Base-by-base conservation (phyloP, 2,797 vertebrate genomes). In the Sebastiscus tertius region DNA sequence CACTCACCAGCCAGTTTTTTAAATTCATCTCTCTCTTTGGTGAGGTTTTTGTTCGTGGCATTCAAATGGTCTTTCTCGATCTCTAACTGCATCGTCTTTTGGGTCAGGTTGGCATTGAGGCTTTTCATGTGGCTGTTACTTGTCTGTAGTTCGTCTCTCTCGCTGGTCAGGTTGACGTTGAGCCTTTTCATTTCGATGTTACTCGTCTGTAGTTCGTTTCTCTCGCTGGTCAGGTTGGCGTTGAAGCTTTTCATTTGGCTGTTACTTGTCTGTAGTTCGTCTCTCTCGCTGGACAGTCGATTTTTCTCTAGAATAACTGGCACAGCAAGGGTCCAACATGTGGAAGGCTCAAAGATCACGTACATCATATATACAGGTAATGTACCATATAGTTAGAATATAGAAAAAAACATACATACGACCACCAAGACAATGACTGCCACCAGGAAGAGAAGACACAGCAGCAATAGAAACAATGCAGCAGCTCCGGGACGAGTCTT, bases 361-460 rank as follows among this genome's bases (percentile, higher is more conserved):
- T 11, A 52, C 24, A 9, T 46, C 26, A 59, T 12, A 10, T 24
- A 22, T 7, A 13, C 13, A 10, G 0, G 1, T 31, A 33, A 36
- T 34, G 18, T 22, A 22, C 20, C 2, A 27, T 13, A 39, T 60
- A 27, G 1, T 16, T 27, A 49, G 5, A 67, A 39, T 39, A 39
- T 39, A 39, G 36, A 39, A 39, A 39, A 52, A 52, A 67, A 72
- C 87, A 60, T 72, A 83, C 80, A 8, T 3, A 63, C 5, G 63
- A 78, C 49, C 14, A 72, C 24, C 59, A 79, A 26, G 55, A 52
- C 9, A 60, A 59, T 22, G 65, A 77, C 20, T 5, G 5, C 49
- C 33, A n/a, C 36, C 60, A 83, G 55, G 31, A 88, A 75, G 58
- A 81, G n/a, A 55, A 88, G 33, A 79, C 67, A 69, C 29, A 81